Percentiles rank a stretch among this genome's conserved stretches.
Conservation (phyloP, 2,888 invertebrate genomes). For the Taphrorychus bicolor region DNA sequence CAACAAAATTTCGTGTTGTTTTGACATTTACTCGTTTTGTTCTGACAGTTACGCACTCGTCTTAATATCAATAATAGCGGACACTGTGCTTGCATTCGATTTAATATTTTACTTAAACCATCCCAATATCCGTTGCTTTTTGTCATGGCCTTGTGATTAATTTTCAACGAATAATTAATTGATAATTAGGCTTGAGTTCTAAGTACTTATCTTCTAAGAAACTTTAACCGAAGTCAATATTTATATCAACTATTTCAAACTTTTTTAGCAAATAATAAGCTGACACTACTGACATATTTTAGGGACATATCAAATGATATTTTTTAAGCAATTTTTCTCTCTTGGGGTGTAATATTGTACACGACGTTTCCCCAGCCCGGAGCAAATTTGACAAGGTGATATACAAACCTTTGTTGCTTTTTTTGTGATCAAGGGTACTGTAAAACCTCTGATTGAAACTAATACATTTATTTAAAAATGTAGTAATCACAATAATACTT, state of each 20-base stretch:
- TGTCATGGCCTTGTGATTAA: conserved; percentile 18
- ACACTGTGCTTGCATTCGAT: too few species aligned
- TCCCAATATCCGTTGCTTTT: conserved; percentile 4
- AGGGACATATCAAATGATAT: conserved; percentile 51
- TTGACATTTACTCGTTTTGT: too few species aligned
- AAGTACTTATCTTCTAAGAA: conserved; percentile 16
- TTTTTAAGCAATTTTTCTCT: conserved; percentile 41
- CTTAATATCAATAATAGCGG: too few species aligned
- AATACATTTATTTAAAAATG: too few species aligned
- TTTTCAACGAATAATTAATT: conserved; percentile 30
- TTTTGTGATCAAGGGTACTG: not conserved
- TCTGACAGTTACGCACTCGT: too few species aligned
- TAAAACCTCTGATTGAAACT: not conserved
- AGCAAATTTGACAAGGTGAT: not conserved
- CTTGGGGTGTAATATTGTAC: not conserved
- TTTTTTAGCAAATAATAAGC: conserved; percentile 36
- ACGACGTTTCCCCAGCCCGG: not conserved
- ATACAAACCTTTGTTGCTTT: not conserved
- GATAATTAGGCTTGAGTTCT: conserved; percentile 10
- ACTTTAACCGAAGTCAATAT: conserved; percentile 50
- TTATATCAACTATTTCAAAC: conserved; percentile 43
- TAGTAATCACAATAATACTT: too few species aligned
- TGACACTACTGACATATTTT: conserved; percentile 49
- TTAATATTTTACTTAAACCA: too few species aligned
- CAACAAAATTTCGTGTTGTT: too few species aligned